Evolutionary conservation across 1,140 invertebrate species (phyloP).

Genomic region (Zaprionus ghesquierei): DNA sequence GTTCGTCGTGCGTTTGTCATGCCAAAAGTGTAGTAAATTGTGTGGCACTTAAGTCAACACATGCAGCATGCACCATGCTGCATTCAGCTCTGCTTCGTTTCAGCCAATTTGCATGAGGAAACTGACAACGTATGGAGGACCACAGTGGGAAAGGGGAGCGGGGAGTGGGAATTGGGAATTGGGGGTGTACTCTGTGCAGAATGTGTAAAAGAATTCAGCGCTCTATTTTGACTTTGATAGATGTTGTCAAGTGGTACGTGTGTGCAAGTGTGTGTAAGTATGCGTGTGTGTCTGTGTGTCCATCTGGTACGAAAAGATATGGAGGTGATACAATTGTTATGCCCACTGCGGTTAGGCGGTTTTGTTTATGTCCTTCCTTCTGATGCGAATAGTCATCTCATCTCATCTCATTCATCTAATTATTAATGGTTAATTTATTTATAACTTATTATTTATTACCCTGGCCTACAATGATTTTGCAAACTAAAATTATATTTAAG

Average conservation of each 20-base stretch:
- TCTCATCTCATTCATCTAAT: neutral
- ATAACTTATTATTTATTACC: too few relatives aligned
- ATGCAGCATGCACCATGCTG: conserved; percentile 59
- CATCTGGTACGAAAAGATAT: conserved; percentile 13
- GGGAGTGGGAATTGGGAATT: neutral
- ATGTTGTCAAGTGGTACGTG: conserved; percentile 38
- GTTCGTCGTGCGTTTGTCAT: conserved; percentile 80
- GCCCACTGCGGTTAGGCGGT: conserved; percentile 12
- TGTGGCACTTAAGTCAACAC: conserved; percentile 81
- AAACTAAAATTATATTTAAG: too few relatives aligned
- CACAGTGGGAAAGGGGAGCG: too few relatives aligned
- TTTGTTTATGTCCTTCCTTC: neutral
- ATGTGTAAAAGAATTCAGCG: conserved; percentile 55
- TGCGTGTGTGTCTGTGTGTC: neutral
- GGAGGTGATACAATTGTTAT: conserved; percentile 19
- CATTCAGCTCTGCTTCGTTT: conserved; percentile 8
- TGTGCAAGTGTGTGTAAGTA: neutral
- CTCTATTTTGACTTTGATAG: conserved; percentile 78
- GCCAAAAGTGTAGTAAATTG: conserved; percentile 81
- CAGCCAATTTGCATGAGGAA: conserved; percentile 42
- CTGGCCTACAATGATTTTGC: too few relatives aligned
- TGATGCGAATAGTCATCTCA: too few relatives aligned
- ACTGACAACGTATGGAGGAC: too few relatives aligned
- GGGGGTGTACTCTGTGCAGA: conserved; percentile 20
- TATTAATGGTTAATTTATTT: too few relatives aligned